Evolutionary conservation across 1,140 invertebrate species (phyloP), one percentile per base, ranked within the genome.

Genomic region (Euborellia annulipes): DNA sequence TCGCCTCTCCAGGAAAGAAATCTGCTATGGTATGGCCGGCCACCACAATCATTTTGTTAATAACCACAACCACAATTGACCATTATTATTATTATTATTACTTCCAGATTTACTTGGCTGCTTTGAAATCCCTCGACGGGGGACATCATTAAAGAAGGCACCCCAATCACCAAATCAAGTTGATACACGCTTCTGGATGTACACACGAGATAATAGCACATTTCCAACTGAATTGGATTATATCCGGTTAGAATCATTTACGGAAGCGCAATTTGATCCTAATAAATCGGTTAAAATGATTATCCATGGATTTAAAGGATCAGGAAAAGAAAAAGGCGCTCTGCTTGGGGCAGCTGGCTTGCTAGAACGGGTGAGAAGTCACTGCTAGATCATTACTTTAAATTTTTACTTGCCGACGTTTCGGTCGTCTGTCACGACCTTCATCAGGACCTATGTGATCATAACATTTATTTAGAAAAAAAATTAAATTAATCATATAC

Each of bases 231-330:
- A 6, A 27, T 11, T 27, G 4, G 4, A 27, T 11, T 27, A 27
- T 11, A 11, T 6, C 11, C 23, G 23, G 11, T 11, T 6, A 27
- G 23, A 52, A 9, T 68, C 66, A 0, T 58, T 65, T 9, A 41
- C 34, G 22, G 47, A 56, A 17, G 65, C 69, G 0, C 51, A 52
- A 16, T 68, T 70, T 36, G 57, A 69, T 37, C 47, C 54, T 0
- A 59, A 47, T 3, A 61, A 57, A 23, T 47, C 54, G 1, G 60
- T 70, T 2, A 70, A 67, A 46, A 59, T 75, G 14, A 57, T 73
- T 2, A 55, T 72, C 38, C 74, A 77, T 45, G 74, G 73, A 1
- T 75, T 66, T 52, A 71, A 70, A 51, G 69, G 69, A 13, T 69
- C 62, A 42, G 66, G 65, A 2, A 61, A 52, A 18, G 65, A 66